Base-by-base conservation (phyloP, 2,888 invertebrate species). In the Drosophila pegasa region DNA sequence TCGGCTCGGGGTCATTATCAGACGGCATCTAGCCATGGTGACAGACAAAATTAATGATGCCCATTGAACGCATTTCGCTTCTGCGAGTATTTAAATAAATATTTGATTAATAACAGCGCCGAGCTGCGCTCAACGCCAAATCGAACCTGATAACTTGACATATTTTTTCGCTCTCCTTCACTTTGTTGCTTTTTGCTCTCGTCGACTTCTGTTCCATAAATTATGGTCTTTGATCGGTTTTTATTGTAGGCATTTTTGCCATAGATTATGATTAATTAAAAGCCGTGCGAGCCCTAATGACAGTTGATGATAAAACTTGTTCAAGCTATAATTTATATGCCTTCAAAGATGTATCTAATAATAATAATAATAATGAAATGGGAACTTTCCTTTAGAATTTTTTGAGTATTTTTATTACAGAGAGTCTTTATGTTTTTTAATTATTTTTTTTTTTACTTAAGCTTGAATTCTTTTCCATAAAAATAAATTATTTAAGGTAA, bases 1-100 rank as follows among this genome's bases (percentile, higher is more conserved):
- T 37, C 56, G 65, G 67, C 56, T 37, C 56, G 65, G 67, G 76
- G 71, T 81, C 76, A 83, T 84, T 81, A 78, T 74, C 79, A 70
- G 71, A 55, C 29, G 56, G 40, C 22, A 16, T 38, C 37, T 61
- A 43, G 61, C 70, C 66, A 65, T 82, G 71, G 72, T 70, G 84
- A 83, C 87, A 80, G 72, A 71, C 56, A 79, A 79, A 71, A 85
- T 85, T 83, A 85, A 88, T 88, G 87, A 68, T 61, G 48, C 69
- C 43, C 64, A 64, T 78, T 71, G 73, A 74, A 57, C 60, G 58
- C 65, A 50, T 58, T 72, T 62, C 14, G 63, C 43, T 60, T 40
- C 54, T 47, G 12, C 2, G 9, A 20, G 71, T 57, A 80, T 88
- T 88, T 80, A 82, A 84, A 80, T 83, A 80, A 80, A 80, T 86